Base-by-base conservation (phyloP, 1,140 invertebrate genomes). In the Chelonus insularis region DNA sequence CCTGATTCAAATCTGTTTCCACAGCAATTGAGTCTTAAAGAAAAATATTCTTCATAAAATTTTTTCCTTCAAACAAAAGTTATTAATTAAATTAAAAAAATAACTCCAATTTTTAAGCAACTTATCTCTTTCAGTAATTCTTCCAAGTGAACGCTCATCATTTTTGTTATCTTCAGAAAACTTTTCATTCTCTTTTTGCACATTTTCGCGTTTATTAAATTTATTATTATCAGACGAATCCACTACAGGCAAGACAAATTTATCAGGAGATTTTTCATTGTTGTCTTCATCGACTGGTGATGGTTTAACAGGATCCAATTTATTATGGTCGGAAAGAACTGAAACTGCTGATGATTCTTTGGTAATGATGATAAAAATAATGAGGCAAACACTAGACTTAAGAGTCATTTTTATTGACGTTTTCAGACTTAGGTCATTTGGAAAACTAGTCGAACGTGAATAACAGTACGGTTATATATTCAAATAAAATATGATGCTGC, bases 21-120 rank as follows among this genome's bases (percentile, higher is more conserved):
- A 57, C 73, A 75, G 43, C 73, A 75, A 29, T 63, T 70, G 54
- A 63, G 65, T 58, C 71, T 68, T 74, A 63, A 60, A 66, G 36
- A 58, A 39, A 41, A 23, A 36, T 41, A 34, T 43, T 45, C 7
- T 12, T 57, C 1, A 57, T 29, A 60, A 14, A 29, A 9, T 21
- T 7, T 14, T 37, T 29, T 43, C 8, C 12, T 16, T 43, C 12
- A 25, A 20, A 52, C 21, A 9, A 9, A 6, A 32, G 3, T 16
- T 4, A 47, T 20, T 20, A 3, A 25, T 18, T n/a, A 16, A 36
- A 32, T 14, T 9, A 29, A 34, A 51, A 7, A 14, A 51, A 39
- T 7, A 29, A 37, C 48, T 45, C 43, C 14, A 36, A 36, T 50
- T 23, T 18, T 7, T 43, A 55, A 62, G 36, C 6, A 57, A 72